These are phyloP conservation scores for Leucoraja erinaceus DNA, from an alignment of 2,113 vertebrate species.

Conservation along the genomic window DNA sequence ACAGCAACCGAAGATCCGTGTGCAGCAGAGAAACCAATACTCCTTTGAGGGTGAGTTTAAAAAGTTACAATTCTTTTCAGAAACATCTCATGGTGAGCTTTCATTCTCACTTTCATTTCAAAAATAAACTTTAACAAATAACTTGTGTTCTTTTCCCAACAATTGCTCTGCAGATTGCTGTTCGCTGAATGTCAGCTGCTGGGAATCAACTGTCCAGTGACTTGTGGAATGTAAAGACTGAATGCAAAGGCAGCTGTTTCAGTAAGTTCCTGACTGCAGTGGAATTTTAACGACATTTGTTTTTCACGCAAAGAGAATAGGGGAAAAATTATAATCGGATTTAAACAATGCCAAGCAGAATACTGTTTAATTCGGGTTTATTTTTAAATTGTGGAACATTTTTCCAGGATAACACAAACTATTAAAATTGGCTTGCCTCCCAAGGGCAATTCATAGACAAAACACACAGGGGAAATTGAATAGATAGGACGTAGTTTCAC, in stretches of 20 bases:
- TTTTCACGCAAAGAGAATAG: not conserved
- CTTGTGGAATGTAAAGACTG: not conserved
- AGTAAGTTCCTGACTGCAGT: not conserved
- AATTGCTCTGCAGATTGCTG: not conserved
- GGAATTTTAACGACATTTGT: slow-evolving; percentile 12
- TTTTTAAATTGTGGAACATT: not conserved
- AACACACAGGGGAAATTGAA: not conserved
- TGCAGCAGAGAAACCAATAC: not conserved
- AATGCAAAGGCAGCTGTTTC: not conserved
- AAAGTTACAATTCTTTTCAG: slow-evolving; percentile 2
- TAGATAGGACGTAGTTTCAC: not conserved
- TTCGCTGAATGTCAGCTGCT: not conserved
- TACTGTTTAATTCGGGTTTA: not conserved
- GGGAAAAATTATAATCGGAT: no score
- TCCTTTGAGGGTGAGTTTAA: not conserved
- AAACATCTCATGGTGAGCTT: not conserved
- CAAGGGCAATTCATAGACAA: not conserved
- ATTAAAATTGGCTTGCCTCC: not conserved
- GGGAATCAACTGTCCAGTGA: not conserved
- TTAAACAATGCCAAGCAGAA: not conserved
- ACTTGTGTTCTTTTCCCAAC: not conserved
- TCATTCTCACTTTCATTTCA: not conserved
- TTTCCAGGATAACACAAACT: not conserved
- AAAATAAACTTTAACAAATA: not conserved
- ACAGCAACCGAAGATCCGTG: not conserved